These are phyloP conservation scores for Cryptus armator DNA, from an alignment of 2,888 invertebrate species.

Conservation along the genomic window DNA sequence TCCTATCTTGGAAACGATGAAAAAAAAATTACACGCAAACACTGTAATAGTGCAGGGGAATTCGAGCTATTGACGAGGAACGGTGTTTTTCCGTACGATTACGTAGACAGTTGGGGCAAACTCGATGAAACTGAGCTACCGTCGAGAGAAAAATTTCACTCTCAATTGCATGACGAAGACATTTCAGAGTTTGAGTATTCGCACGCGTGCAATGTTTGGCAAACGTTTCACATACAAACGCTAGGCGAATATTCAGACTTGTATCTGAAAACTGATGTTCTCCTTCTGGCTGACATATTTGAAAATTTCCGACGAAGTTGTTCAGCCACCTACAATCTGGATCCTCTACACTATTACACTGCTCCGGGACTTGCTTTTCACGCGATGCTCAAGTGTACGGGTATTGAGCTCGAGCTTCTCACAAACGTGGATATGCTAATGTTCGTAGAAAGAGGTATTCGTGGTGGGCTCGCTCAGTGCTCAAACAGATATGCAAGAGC, in stretches of 20 bases:
- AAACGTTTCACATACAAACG: conserved; percentile 13
- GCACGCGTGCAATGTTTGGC: conserved; percentile 8
- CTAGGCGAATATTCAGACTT: not conserved
- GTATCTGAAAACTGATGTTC: conserved; percentile 33
- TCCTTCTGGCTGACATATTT: conserved; percentile 22
- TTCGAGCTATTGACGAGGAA: conserved; percentile 56
- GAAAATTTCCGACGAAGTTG: conserved; percentile 16
- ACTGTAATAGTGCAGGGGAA: conserved; percentile 15
- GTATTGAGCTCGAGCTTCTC: conserved; percentile 17
- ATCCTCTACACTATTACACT: not conserved
- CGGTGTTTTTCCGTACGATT: conserved; percentile 79
- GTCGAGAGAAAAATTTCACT: conserved; percentile 10
- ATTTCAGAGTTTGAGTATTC: conserved; percentile 1
- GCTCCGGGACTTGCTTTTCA: not conserved
- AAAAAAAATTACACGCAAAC: conserved; percentile 37
- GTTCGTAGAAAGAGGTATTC: conserved; percentile 7
- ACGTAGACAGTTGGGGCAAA: conserved; percentile 66
- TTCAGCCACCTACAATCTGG: not conserved
- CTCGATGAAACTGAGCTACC: conserved; percentile 16
- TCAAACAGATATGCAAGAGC: conserved; percentile 2
- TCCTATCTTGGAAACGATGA: conserved; percentile 12
- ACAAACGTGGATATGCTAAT: conserved; percentile 13
- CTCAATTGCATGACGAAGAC: not conserved
- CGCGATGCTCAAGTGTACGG: conserved; percentile 25
- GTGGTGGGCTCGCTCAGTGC: not conserved